phyloP scores from a whole-genome alignment of 2,113 vertebrate genomes.

The Natator depressus region DNA sequence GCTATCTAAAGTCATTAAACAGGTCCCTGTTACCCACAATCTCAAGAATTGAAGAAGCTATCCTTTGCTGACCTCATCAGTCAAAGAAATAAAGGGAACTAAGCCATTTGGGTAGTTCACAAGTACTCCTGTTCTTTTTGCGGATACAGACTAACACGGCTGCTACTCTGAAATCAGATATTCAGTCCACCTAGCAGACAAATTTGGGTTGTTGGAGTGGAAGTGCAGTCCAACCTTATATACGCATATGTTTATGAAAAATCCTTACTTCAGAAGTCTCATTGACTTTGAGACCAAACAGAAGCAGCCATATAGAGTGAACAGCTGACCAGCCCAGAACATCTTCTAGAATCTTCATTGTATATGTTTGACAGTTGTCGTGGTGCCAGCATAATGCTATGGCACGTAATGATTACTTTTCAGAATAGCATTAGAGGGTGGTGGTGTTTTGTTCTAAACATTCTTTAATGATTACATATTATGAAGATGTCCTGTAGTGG shows the following conservation, averaged over 20 bases:
- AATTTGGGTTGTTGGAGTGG: neutral
- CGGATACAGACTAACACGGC: too few species aligned
- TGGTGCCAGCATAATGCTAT: neutral
- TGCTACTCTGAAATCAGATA: neutral
- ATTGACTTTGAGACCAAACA: neutral
- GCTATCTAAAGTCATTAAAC: neutral
- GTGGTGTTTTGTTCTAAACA: neutral
- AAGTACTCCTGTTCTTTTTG: too few species aligned
- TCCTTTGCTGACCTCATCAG: neutral
- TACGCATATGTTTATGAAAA: neutral
- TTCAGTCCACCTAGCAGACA: neutral
- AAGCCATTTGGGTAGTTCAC: neutral
- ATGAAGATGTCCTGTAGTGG: neutral
- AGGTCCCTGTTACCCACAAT: neutral
- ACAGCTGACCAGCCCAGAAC: neutral
- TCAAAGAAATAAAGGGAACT: neutral
- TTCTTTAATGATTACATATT: neutral
- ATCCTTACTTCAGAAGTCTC: neutral
- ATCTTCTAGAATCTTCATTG: neutral
- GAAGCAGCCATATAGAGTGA: neutral
- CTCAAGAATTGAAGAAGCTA: neutral
- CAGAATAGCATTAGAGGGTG: neutral
- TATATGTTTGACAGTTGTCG: neutral
- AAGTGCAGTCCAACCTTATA: neutral
- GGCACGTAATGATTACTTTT: neutral